phyloP scores from a whole-genome alignment of 2,113 vertebrate species.

The Miniopterus natalensis region DNA sequence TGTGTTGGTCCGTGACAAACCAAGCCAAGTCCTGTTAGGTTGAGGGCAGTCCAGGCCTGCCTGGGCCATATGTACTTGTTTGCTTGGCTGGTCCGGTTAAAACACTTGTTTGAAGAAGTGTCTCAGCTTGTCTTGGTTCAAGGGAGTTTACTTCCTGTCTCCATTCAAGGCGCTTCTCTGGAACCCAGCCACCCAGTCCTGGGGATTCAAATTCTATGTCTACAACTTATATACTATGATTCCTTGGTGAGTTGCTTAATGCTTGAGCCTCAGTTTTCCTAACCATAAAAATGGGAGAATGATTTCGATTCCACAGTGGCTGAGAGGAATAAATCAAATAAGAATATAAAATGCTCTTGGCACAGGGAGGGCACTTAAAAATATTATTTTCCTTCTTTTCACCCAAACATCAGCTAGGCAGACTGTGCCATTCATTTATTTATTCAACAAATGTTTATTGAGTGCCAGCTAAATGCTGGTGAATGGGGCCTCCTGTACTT shows the following conservation, averaged over 20 bases:
- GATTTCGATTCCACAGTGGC: neutral
- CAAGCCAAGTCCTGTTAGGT: neutral
- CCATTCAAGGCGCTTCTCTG: neutral
- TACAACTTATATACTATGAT: neutral
- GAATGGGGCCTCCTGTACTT: neutral
- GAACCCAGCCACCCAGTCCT: neutral
- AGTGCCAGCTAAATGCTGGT: neutral
- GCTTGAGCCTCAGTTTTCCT: conserved; percentile 3
- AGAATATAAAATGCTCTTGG: conserved; percentile 6
- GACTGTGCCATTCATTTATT: conserved; percentile 1
- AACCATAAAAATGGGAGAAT: conserved; percentile 9
- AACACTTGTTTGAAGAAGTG: neutral
- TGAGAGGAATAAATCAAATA: conserved; percentile 12
- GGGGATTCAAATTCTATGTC: neutral
- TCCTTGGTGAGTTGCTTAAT: neutral
- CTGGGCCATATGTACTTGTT: neutral
- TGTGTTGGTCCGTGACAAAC: neutral
- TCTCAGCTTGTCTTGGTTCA: conserved; percentile 4
- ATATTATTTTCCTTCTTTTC: neutral
- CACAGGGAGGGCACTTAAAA: neutral
- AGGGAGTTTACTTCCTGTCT: neutral
- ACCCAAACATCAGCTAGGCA: neutral
- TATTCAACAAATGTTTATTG: neutral
- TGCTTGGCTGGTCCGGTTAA: neutral
- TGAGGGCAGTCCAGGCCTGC: neutral